A percentile compares a stretch with the other conserved stretches of the same genome.
phyloP scores from a whole-genome alignment of 2,113 vertebrate genomes.

The Semnopithecus entellus region DNA sequence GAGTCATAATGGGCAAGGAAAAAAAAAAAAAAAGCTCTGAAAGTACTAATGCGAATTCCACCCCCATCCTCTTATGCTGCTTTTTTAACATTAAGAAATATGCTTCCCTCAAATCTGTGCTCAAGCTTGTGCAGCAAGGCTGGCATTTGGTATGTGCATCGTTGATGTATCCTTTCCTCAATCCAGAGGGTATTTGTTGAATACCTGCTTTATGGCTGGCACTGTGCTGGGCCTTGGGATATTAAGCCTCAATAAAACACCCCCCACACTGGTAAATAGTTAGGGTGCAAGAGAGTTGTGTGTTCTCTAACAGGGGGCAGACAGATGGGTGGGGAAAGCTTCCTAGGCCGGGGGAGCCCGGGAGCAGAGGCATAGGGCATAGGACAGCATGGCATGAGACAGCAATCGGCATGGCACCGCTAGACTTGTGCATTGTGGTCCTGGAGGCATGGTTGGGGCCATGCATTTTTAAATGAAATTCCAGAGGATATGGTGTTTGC shows the following conservation, averaged over 20 bases:
- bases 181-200: not conserved
- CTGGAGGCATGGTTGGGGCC: not conserved
- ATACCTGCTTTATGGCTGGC: not conserved
- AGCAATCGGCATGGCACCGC: fast-evolving
- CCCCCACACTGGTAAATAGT: not conserved
- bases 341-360: not conserved
- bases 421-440: not conserved
- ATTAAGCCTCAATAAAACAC: not conserved
- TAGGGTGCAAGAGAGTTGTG: not conserved
- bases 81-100: not conserved
- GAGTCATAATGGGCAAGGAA: conserved; percentile 52
- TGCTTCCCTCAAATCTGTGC: not conserved
- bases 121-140: not conserved
- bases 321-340: not conserved
- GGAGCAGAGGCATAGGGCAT: not conserved
- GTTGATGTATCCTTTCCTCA: not conserved
- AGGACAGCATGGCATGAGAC: no score
- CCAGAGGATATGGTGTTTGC: not conserved
- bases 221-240: not conserved
- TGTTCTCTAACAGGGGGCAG: not conserved
- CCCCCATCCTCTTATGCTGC: conserved; percentile 28
- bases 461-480: not conserved
- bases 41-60: conserved; percentile 47
- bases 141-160: not conserved
- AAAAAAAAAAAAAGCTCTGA: not conserved